Base-by-base conservation (phyloP, 35 echinoderm and acorn worm species). In the Acanthaster planci region DNA sequence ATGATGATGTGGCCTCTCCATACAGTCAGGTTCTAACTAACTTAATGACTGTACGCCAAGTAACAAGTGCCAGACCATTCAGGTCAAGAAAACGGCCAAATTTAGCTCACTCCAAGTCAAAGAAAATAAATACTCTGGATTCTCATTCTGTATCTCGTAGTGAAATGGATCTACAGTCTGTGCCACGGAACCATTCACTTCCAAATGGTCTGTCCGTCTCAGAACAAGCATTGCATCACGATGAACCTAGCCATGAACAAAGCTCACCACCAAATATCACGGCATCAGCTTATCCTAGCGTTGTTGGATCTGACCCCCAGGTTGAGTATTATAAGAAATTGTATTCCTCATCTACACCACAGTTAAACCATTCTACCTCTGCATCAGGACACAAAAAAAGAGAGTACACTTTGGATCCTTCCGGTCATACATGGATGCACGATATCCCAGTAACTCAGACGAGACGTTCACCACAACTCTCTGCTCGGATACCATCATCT, bases 241-340 rank as follows among this genome's bases (percentile, higher is more conserved):
- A 26, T 35, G 64, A 29, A 12, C 64, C 19, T 1, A 34, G 30
- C 23, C 64, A 31, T 34, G 34, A 26, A 34, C 64, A 72, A 8
- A 5, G 22, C 30, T 72, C 9, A 72, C 23, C 64, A 72, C 10
- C 18, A 2, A 26, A 10, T 7, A 21, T 26, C 64, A 22, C n/a
- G 42, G 42, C 42, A 47, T 6, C 42, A 47, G 42, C 42, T 47
- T 4, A 47, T 47, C 42, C 42, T 12, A 47, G 42, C 12, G 42
- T 12, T 47, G 42, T 47, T 1, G 64, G 30, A 2, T 26, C 64
- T 1, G 64, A 72, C 10, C 64, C 64, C 7, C 23, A 72, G 29
- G 26, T 72, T 72, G 64, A 72, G n/a, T 72, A 72, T 72, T 72
- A 72, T 29, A 72, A 72, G 64, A 72, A 72, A 26, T 34, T 72